Evolutionary conservation across 2,797 vertebrate genomes (phyloP).

Genomic region (Microctenopoma steveboyesi): DNA sequence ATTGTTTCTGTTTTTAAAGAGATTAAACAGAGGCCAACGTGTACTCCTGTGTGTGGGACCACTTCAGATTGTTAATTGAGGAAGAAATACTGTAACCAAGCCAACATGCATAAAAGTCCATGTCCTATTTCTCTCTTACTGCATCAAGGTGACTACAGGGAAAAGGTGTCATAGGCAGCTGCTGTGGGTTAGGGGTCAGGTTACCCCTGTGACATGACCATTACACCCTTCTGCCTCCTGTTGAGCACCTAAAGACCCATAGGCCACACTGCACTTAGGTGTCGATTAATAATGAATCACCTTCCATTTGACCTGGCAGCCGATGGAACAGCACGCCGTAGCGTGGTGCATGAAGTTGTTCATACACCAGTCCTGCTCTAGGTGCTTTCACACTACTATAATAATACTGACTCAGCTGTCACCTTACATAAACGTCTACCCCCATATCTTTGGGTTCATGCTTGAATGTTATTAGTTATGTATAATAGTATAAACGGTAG

Average conservation of each 20-base stretch:
- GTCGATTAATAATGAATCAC: conserved; percentile 72
- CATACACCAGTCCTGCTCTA: conserved; percentile 59
- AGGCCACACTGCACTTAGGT: conserved; percentile 68
- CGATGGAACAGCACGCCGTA: conserved; percentile 50
- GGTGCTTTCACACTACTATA: conserved; percentile 7
- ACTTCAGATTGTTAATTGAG: no score
- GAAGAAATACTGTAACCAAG: no score
- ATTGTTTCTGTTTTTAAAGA: no score
- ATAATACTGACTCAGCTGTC: conserved; percentile 34
- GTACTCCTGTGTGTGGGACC: no score
- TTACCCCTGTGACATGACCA: conserved; percentile 26
- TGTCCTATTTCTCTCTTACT: background rate
- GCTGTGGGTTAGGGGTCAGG: conserved; percentile 24
- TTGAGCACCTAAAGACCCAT: conserved; percentile 37
- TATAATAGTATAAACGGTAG: no score
- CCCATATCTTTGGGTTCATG: background rate
- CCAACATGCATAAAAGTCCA: background rate
- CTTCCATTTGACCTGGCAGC: conserved; percentile 65
- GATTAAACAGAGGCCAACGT: no score
- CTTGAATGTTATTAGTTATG: background rate
- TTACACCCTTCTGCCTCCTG: conserved; percentile 24
- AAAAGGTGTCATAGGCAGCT: background rate
- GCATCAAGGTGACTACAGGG: conserved; percentile 9
- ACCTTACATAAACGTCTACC: background rate
- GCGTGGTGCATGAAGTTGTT: conserved; percentile 38